phyloP scores from a whole-genome alignment of 2,888 invertebrate genomes.

The Brassicogethes aeneus region DNA sequence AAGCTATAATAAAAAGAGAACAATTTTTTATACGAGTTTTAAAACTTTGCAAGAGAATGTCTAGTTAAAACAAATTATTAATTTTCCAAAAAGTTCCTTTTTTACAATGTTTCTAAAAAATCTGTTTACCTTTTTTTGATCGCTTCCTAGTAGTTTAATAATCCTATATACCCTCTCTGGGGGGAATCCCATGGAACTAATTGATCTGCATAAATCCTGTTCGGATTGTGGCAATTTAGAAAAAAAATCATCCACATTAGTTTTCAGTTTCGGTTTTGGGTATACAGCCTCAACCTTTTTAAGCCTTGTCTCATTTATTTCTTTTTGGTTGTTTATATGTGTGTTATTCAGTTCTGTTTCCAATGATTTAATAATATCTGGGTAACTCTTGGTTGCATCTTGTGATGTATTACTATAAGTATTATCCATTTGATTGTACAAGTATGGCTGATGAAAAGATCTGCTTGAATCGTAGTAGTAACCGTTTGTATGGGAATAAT shows the following conservation, averaged over 20 bases:
- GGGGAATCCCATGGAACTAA: slow-evolving; percentile 85
- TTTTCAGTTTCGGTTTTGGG: slow-evolving; percentile 17
- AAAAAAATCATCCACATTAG: slow-evolving; percentile 35
- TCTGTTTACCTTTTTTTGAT: slow-evolving; percentile 84
- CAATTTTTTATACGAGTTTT: no score
- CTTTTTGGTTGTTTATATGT: slow-evolving; percentile 25
- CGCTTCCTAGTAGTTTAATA: slow-evolving; percentile 65
- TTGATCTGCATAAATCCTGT: slow-evolving; percentile 60
- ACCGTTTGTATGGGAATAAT: slow-evolving; percentile 17
- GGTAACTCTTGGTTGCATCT: slow-evolving; percentile 42
- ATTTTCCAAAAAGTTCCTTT: neutral
- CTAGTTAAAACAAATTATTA: neutral
- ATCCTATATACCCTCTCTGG: slow-evolving; percentile 70
- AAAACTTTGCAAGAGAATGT: no score
- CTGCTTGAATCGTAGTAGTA: slow-evolving; percentile 3
- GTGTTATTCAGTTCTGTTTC: slow-evolving; percentile 52
- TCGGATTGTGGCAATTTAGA: slow-evolving; percentile 44
- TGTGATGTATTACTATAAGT: slow-evolving; percentile 5
- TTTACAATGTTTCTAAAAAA: neutral
- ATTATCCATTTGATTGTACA: neutral
- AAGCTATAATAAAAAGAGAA: no score
- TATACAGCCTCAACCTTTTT: slow-evolving; percentile 24
- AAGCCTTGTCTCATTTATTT: slow-evolving; percentile 13
- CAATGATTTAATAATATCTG: slow-evolving; percentile 66
- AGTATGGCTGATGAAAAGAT: neutral